Percentiles rank a stretch among this genome's conserved stretches.
phyloP scores from a whole-genome alignment of 2,797 vertebrate species.

The Tamandua tetradactyla region DNA sequence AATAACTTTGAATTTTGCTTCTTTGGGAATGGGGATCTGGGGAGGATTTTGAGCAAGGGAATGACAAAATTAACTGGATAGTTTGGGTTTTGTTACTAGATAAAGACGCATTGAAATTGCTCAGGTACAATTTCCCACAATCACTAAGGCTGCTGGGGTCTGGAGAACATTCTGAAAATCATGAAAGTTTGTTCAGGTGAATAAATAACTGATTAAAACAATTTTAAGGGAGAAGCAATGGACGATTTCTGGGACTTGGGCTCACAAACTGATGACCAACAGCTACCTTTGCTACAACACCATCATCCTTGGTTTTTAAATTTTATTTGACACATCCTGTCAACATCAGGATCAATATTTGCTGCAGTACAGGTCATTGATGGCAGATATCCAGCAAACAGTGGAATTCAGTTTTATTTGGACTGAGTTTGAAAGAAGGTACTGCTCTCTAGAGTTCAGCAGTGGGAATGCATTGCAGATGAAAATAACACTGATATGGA shows the following conservation, averaged over 20 bases:
- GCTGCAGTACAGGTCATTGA: background rate
- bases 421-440: slow-evolving; percentile 41
- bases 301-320: background rate
- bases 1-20: slow-evolving; percentile 20
- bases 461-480: background rate
- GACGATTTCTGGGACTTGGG: slow-evolving; percentile 10
- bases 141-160: slow-evolving; percentile 19
- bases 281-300: background rate
- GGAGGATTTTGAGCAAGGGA: background rate
- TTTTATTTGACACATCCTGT: slow-evolving; percentile 29
- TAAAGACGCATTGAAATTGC: slow-evolving; percentile 3
- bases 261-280: background rate
- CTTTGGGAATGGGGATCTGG: background rate
- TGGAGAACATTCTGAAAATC: slow-evolving; percentile 40
- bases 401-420: background rate
- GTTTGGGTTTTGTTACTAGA: background rate
- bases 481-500: background rate
- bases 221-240: slow-evolving; percentile 23
- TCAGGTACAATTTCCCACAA: background rate
- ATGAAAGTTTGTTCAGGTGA: slow-evolving; percentile 50
- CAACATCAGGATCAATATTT: slow-evolving; percentile 25
- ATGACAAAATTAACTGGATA: background rate
- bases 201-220: slow-evolving; percentile 36
- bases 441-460: slow-evolving; percentile 21
- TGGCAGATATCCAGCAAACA: background rate